Evolutionary conservation across 2,888 invertebrate genomes (phyloP).

Genomic region (Nymphalis polychloros): DNA sequence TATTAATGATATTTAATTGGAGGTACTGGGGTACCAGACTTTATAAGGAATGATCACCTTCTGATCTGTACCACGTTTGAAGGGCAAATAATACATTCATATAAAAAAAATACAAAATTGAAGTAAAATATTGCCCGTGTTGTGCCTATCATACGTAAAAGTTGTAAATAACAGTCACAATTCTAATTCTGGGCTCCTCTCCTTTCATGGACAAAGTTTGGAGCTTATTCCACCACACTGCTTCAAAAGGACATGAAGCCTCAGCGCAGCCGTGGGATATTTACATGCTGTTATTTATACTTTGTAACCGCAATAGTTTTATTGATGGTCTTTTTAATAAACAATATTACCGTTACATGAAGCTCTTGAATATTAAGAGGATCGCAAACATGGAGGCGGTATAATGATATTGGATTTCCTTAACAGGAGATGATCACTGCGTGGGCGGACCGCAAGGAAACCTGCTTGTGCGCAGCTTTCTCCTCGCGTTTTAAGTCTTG

Average conservation of each 20-base stretch:
- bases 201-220: too few species aligned
- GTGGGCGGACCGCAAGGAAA: slow-evolving; percentile 28
- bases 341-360: not conserved
- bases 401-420: slow-evolving; percentile 28
- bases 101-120: too few species aligned
- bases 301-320: too few species aligned
- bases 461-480: slow-evolving; percentile 30
- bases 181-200: too few species aligned
- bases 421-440: slow-evolving; percentile 28
- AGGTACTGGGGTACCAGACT: slow-evolving; percentile 6
- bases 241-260: too few species aligned
- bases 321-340: not conserved
- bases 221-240: too few species aligned
- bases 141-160: too few species aligned
- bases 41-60: slow-evolving; percentile 18
- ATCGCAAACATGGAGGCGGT: slow-evolving; percentile 22
- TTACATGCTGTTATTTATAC: too few species aligned
- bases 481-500: slow-evolving; percentile 21
- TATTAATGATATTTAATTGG: not conserved
- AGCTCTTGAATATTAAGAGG: slow-evolving; percentile 14
- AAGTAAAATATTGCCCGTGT: too few species aligned
- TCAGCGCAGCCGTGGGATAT: too few species aligned
- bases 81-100: slow-evolving; percentile 8
- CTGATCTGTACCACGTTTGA: slow-evolving; percentile 17
- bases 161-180: too few species aligned